Evolutionary conservation across 1,140 invertebrate genomes (phyloP), one percentile per base, ranked within the genome.

Genomic region (Drosophila neocordata): DNA sequence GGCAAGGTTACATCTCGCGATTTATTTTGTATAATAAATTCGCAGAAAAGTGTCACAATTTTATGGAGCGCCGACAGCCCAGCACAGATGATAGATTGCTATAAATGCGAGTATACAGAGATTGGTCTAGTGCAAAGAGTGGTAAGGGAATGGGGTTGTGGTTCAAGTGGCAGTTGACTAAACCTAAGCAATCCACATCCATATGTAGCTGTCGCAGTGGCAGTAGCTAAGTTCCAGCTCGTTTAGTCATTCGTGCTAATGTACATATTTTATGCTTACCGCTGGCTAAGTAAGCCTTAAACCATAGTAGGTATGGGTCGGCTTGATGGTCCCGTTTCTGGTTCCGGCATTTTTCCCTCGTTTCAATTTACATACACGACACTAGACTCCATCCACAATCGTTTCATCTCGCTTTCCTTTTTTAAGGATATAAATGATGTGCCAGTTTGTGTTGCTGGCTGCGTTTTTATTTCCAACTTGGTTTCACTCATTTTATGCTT

Each of bases 1-100:
- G 55, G 38, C 12, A 53, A 56, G 55, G 63, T 69, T 61, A 57
- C 52, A 73, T 66, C 63, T 51, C 34, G 75, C 77, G 83, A 88
- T 88, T 88, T 88, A 88, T 88, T 89, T 89, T 56, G 52, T 24
- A 79, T 77, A 88, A 88, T 88, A 88, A 88, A 88, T 88, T 89
- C 67, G 79, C 65, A 67, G 62, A 79, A 88, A 88, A 88, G 83
- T 83, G 79, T 89, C 83, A 83, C 83, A 88, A 88, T 89, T 89
- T 88, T 88, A 89, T 88, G 79, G 62, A 83, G 63, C 72, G 72
- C 72, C 68, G 51, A 76, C 67, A 72, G 59, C 69, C 53, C 59
- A 69, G 74, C 81, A 63, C 74, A 69, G 83, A 88, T 88, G 83
- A 88, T 79, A 77, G 83, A 88, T 88, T 79, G 79, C 63, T 51